Base-by-base conservation (phyloP, 2,797 vertebrate species). In the Characodon lateralis region DNA sequence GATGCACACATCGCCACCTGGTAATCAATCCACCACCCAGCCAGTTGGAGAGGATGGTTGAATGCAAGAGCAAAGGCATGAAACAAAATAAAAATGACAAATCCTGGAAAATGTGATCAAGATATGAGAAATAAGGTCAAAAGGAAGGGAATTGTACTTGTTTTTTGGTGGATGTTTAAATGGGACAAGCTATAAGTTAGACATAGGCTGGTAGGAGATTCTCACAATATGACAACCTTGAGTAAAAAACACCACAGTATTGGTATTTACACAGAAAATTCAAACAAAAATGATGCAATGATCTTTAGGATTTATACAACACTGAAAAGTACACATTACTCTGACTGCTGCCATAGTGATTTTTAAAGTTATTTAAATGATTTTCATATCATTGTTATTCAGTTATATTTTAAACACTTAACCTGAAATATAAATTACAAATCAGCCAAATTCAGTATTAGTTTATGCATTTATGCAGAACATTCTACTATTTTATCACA, bases 21-120 rank as follows among this genome's bases (percentile, higher is more conserved):
- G 87, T 95, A 96, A 97, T 97, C 96, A 95, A 82, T 65, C 72
- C 97, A 95, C 97, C 98, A 99, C 98, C 98, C 98, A 99, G 96
- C 97, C 96, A 95, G 97, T 91, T 87, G 2, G 89, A 89, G 77
- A 84, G 77, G 76, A 86, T 95, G 94, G 18, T 78, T 96, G 93
- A 95, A 94, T 87, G 94, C 84, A 88, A 0, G 72, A 93, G 94
- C 84, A 28, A 86, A 83, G 94, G 95, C 95, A 97, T 94, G 95
- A 78, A 72, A 50, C 63, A 79, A 81, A 84, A 35, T 35, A 35
- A 88, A 78, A 76, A 68, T 18, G 31, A n/a, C n/a, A 76, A 7
- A 31, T 35, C 72, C 14, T 2, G 48, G 55, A 73, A 69, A 28
- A 22, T 0, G 46, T 56, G 50, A 20, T 39, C 31, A 39, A 77